A percentile compares a stretch with the other conserved stretches of the same genome.
Conservation (phyloP, 2,797 vertebrate genomes). For the Paramormyrops hopkinsi region DNA sequence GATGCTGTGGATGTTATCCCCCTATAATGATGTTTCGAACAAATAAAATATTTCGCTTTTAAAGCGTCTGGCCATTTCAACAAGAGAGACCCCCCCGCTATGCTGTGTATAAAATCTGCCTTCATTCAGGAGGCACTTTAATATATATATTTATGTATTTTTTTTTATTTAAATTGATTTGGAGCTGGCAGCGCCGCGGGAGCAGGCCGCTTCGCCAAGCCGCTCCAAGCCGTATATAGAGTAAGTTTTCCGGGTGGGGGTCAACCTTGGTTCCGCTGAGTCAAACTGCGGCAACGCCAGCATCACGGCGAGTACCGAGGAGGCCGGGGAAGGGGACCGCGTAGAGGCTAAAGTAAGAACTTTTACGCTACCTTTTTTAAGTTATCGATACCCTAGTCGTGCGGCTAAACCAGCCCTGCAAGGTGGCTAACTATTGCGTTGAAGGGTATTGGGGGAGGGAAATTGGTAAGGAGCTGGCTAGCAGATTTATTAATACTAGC, state of each 20-base stretch:
- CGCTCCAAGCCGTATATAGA: constrained; percentile 46
- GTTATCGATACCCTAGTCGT: background rate
- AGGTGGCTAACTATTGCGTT: constrained; percentile 9
- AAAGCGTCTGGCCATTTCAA: constrained; percentile 25
- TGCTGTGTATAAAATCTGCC: constrained; percentile 23
- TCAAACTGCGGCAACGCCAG: constrained; percentile 31
- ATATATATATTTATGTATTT: constrained; percentile 23
- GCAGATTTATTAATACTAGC: background rate
- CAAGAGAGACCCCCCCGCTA: constrained; percentile 17
- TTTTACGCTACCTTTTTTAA: constrained; percentile 25
- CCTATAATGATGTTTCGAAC: constrained; percentile 30
- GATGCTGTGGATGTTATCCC: constrained; percentile 28
- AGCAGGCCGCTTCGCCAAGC: constrained; percentile 46
- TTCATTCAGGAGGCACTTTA: constrained; percentile 33
- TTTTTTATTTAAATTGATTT: constrained; percentile 41
- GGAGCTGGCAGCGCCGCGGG: constrained; percentile 46
- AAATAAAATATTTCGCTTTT: constrained; percentile 22
- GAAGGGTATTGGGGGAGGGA: constrained; percentile 1
- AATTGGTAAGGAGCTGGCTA: background rate
- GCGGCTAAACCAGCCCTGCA: background rate
- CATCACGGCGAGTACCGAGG: constrained; percentile 39
- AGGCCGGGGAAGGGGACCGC: constrained; percentile 63
- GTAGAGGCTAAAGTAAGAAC: constrained; percentile 60
- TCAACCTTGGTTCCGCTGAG: constrained; percentile 43
- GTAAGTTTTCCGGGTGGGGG: constrained; percentile 46